Conservation (phyloP, 2,888 invertebrate species). For the Drosophila melanosoma region DNA sequence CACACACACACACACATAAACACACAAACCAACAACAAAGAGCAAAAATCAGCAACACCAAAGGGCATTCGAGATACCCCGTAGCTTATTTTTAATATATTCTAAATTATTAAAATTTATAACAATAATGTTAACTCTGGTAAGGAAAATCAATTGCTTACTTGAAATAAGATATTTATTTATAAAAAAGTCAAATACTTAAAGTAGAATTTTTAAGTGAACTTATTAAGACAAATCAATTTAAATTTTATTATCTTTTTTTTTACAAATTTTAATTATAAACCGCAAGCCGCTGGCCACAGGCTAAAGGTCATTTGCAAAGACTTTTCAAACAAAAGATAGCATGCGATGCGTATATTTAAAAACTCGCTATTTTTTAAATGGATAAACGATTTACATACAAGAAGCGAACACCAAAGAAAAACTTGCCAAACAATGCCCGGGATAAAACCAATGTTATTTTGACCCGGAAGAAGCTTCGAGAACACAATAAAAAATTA, state of each 20-base stretch:
- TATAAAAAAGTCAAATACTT: neutral
- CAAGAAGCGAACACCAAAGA: constrained; percentile 20
- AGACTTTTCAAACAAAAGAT: constrained; percentile 36
- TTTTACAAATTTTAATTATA: constrained; percentile 33
- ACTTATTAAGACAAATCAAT: neutral
- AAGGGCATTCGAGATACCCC: constrained; percentile 13
- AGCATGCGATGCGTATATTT: neutral
- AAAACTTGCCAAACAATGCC: constrained; percentile 57
- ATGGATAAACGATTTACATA: constrained; percentile 33
- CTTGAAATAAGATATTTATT: neutral
- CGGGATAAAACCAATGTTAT: constrained; percentile 58
- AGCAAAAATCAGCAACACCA: constrained; percentile 1
- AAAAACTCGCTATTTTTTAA: neutral
- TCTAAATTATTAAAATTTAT: neutral
- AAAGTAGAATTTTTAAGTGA: neutral
- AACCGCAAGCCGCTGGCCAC: constrained; percentile 8
- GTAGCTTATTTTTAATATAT: neutral
- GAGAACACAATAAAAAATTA: constrained; percentile 2
- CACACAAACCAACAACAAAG: neutral
- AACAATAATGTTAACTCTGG: neutral
- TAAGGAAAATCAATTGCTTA: neutral
- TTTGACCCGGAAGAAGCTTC: constrained; percentile 23
- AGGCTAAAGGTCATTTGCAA: neutral
- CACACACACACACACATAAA: neutral
- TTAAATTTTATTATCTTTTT: constrained; percentile 19